phyloP scores from a whole-genome alignment of 2,888 invertebrate genomes.

The Vannuccia rotundouncinata region DNA sequence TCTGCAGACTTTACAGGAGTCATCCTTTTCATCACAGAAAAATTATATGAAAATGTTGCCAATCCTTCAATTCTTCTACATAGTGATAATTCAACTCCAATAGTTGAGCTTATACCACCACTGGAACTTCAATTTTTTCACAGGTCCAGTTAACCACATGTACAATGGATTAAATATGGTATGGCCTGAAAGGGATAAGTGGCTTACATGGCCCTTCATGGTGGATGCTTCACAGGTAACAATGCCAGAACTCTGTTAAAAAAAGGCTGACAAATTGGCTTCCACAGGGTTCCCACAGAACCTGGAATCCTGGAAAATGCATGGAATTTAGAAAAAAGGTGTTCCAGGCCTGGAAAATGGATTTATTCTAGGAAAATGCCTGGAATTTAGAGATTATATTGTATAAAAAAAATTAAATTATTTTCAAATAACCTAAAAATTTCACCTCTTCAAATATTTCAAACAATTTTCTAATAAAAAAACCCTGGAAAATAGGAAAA shows the following conservation, averaged over 20 bases:
- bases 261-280: not conserved
- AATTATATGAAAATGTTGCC: not conserved
- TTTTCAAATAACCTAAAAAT: too few species aligned
- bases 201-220: not conserved
- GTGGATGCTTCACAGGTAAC: not conserved
- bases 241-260: not conserved
- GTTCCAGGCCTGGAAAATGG: too few species aligned
- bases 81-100: not conserved
- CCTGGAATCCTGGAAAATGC: too few species aligned
- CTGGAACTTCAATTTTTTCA: not conserved
- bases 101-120: not conserved
- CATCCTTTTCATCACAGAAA: not conserved
- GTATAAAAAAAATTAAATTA: too few species aligned
- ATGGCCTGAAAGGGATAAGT: not conserved
- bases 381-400: too few species aligned
- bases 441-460: too few species aligned
- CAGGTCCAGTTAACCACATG: not conserved
- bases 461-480: too few species aligned
- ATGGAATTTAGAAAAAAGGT: too few species aligned
- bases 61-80: not conserved
- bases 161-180: not conserved
- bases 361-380: too few species aligned
- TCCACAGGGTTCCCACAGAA: too few species aligned
- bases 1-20: too few species aligned
- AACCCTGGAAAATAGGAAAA: too few species aligned